Evolutionary conservation across 2,888 invertebrate genomes (phyloP), one percentile per base, ranked within the genome.

Genomic region (Ecliptopera silaceata): DNA sequence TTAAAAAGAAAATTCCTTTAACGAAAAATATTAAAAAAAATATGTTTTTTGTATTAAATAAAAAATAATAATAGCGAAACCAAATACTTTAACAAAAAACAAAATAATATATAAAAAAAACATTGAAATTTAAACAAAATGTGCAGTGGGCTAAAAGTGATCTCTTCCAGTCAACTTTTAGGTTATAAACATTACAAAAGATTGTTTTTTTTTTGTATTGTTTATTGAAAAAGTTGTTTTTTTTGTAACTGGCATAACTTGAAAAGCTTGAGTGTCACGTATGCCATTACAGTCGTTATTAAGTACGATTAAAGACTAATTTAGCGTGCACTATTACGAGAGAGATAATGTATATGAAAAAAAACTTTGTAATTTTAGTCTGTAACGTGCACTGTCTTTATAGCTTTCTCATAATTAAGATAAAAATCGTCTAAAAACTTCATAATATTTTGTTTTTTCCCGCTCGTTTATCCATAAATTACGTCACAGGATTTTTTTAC

Each of bases 251-350:
- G 13, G 22, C 31, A 42, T 61, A 43, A 45, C 43, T 26, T 48
- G 55, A 58, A 54, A 59, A 34, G 12, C 39, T 18, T n/a, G 36
- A 38, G 43, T 45, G 17, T 38, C 36, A 50, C 38, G 51, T 63
- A 59, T 60, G 61, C 48, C 56, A 56, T 38, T 47, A 51, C 56
- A 62, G 45, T 48, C 57, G 56, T 61, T 59, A 58, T 55, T 60
- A 55, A 49, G 54, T 64, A 61, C 51, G 54, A 63, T 4, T 63
- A 64, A 64, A 64, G 62, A 65, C 65, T 65, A 65, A 66, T 53
- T 56, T 66, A 66, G 61, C 66, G 48, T 61, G 63, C 65, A 68
- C 65, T 57, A 61, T 50, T 47, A 45, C 46, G 48, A 62, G 43
- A 59, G 61, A 63, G 59, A 56, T 39, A 17, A 31, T 61, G 52